These are phyloP conservation scores for Pterocles orientalis DNA, from an alignment of 2,113 vertebrate genomes.

Conservation along the genomic window DNA sequence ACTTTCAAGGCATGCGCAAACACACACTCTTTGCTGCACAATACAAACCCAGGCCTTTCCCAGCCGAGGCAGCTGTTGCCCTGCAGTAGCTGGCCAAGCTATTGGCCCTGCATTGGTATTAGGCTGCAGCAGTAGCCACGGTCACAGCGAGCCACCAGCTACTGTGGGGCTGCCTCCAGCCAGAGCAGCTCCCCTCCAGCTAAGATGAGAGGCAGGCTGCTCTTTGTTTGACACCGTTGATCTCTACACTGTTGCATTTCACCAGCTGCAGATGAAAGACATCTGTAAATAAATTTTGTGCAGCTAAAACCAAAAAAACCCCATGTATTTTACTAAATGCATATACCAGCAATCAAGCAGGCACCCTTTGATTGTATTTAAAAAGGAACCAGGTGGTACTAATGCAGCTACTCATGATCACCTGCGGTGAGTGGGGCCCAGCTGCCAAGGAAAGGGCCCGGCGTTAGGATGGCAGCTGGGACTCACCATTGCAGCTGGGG, in stretches of 20 bases:
- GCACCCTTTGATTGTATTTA: not conserved
- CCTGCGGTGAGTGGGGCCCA: accelerated
- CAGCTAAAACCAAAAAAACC: not conserved
- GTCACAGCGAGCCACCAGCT: not conserved
- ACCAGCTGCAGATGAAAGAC: not conserved
- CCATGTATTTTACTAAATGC: not conserved
- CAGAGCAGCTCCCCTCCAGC: not conserved
- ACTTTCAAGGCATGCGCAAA: not conserved
- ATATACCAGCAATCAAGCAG: not conserved
- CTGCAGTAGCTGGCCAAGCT: accelerated
- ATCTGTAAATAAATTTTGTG: not conserved
- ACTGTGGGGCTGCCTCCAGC: not conserved
- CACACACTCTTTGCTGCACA: not conserved
- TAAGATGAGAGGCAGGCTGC: not conserved
- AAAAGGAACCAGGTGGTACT: not conserved
- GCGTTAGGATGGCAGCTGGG: accelerated
- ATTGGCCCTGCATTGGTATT: accelerated
- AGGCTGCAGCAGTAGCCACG: accelerated
- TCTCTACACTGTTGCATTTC: not conserved
- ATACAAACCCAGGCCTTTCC: not conserved
- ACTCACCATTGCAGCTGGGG: accelerated
- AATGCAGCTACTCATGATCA: accelerated
- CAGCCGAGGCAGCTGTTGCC: accelerated
- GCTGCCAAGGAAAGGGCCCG: accelerated
- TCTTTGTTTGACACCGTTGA: not conserved